These are phyloP conservation scores for Otolemur crassicaudatus DNA, from an alignment of 2,797 vertebrate genomes.

Conservation along the genomic window DNA sequence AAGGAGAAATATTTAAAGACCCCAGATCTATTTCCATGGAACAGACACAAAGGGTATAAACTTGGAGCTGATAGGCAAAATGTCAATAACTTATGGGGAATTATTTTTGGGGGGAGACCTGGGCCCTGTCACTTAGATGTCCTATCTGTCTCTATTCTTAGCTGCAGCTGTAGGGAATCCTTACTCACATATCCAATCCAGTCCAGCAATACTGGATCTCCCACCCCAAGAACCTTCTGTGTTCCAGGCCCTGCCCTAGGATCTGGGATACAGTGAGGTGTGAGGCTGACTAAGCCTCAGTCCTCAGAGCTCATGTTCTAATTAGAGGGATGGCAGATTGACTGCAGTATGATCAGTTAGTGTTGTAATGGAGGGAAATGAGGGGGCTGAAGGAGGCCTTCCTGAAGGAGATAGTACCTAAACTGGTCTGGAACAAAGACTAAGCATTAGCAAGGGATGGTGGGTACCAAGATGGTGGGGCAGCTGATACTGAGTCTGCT, in stretches of 20 bases:
- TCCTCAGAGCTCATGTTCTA: neutral
- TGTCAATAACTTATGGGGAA: neutral
- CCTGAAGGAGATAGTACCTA: neutral
- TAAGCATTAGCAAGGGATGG: neutral
- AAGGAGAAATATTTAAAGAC: neutral
- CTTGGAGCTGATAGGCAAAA: neutral
- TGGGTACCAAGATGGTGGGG: neutral
- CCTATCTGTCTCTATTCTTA: neutral
- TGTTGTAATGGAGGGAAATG: neutral
- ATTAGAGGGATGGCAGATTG: neutral
- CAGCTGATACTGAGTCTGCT: fast-evolving
- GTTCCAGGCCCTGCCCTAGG: neutral
- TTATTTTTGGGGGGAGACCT: neutral
- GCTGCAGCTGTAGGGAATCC: neutral
- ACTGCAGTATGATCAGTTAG: neutral
- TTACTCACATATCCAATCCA: neutral
- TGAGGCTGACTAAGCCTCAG: neutral
- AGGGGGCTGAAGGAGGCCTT: neutral
- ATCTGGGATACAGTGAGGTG: neutral
- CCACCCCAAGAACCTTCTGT: neutral
- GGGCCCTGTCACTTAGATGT: neutral
- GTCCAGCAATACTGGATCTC: neutral
- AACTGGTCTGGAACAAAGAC: neutral
- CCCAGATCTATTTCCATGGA: neutral
- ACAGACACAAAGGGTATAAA: neutral